A percentile compares a stretch with the other conserved stretches of the same genome.
These are phyloP conservation scores for Characodon lateralis DNA, from an alignment of 2,797 vertebrate genomes.

Conservation along the genomic window DNA sequence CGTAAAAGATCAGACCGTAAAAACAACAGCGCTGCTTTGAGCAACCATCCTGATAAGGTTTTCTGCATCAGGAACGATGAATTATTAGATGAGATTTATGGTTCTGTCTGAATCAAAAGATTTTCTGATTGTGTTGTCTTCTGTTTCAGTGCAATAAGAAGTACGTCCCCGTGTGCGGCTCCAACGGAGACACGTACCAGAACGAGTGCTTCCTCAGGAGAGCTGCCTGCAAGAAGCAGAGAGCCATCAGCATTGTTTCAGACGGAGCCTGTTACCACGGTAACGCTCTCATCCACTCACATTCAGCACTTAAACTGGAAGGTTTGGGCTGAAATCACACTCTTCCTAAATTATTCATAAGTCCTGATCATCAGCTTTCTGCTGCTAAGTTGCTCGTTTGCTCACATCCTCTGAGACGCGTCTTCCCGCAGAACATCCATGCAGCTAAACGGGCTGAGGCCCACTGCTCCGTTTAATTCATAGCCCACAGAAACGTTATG, in stretches of 20 bases:
- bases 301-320: neutral
- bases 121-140: neutral
- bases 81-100: neutral
- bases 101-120: neutral
- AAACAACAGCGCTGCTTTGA: neutral
- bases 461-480: neutral
- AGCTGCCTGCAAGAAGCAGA: conserved; percentile 94
- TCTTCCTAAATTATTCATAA: conserved; percentile 1
- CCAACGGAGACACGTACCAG: conserved; percentile 97
- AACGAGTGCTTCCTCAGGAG: conserved; percentile 95
- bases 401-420: neutral
- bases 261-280: conserved; percentile 91
- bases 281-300: conserved; percentile 69
- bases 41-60: neutral
- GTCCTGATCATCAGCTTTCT: neutral
- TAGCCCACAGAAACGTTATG: neutral
- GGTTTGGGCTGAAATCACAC: neutral
- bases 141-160: conserved; percentile 89
- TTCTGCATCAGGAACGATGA: neutral
- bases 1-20: too few relatives aligned
- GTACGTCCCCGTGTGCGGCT: conserved; percentile 94
- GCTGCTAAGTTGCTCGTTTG: neutral
- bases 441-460: neutral
- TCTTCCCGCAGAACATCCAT: neutral
- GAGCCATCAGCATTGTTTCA: conserved; percentile 84